Conservation (phyloP, 2,797 vertebrate species). For the Cossypha polioptera region DNA sequence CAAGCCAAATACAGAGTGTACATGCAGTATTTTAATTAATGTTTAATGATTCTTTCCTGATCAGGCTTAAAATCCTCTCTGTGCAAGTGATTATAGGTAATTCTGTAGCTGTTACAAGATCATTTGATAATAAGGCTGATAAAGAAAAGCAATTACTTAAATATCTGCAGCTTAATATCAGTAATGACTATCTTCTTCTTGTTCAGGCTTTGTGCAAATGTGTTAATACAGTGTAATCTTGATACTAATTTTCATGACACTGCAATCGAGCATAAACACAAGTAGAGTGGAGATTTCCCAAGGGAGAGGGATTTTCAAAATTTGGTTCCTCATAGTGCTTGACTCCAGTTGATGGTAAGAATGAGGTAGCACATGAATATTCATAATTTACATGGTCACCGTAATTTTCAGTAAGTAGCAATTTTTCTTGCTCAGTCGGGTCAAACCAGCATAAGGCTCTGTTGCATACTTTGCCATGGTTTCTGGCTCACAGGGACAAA, state of each 20-base stretch:
- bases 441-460: background rate
- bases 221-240: constrained; percentile 15
- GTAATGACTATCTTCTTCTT: constrained; percentile 13
- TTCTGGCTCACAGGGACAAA: background rate
- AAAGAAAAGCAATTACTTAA: constrained; percentile 41
- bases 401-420: background rate
- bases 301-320: background rate
- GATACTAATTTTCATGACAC: constrained; percentile 5
- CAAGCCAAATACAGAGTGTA: background rate
- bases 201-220: constrained; percentile 16
- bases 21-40: constrained; percentile 40
- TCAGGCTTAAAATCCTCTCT: constrained; percentile 33
- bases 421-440: background rate
- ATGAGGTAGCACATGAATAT: background rate
- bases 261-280: background rate
- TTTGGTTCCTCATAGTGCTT: background rate
- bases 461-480: background rate
- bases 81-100: constrained; percentile 43
- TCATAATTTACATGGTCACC: background rate
- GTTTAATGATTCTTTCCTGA: constrained; percentile 31
- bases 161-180: constrained; percentile 37
- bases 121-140: constrained; percentile 49
- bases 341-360: background rate
- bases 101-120: constrained; percentile 43
- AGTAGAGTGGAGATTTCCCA: background rate